These are phyloP conservation scores for Meloidogyne exigua DNA, from an alignment of 1,140 invertebrate species.

Conservation along the genomic window DNA sequence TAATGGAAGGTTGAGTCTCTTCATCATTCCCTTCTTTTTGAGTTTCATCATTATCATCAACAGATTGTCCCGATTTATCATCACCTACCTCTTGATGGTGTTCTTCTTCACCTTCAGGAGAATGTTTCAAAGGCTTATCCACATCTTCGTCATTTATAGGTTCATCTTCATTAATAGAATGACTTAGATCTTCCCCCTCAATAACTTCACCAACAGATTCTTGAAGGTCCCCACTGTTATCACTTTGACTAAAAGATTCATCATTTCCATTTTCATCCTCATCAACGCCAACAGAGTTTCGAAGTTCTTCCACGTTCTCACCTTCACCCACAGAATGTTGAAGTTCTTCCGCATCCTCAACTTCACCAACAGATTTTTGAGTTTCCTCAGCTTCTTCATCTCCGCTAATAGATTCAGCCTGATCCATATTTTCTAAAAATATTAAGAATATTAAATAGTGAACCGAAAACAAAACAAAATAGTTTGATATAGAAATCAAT, in stretches of 20 bases:
- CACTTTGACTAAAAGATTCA: neutral
- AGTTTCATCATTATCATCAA: neutral
- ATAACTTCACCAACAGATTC: too few relatives aligned
- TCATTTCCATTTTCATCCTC: too few relatives aligned
- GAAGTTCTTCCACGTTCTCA: neutral
- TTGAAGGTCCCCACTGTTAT: neutral
- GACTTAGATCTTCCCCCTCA: too few relatives aligned
- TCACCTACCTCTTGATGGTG: neutral
- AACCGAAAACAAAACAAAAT: neutral
- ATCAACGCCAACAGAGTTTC: neutral
- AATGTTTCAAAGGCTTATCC: too few relatives aligned
- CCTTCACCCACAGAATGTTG: neutral
- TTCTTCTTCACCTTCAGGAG: too few relatives aligned
- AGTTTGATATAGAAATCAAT: neutral
- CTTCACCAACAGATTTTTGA: neutral
- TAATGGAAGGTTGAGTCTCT: neutral
- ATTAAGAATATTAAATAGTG: neutral
- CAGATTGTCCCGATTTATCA: neutral
- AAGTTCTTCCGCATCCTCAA: neutral
- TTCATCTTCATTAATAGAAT: too few relatives aligned
- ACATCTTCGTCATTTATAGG: too few relatives aligned
- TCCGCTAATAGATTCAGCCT: neutral
- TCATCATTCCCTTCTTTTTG: neutral
- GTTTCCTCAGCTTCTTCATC: neutral
- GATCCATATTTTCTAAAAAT: slow-evolving; percentile 5